phyloP scores from a whole-genome alignment of 2,797 vertebrate species.

The Hippoglossus hippoglossus region DNA sequence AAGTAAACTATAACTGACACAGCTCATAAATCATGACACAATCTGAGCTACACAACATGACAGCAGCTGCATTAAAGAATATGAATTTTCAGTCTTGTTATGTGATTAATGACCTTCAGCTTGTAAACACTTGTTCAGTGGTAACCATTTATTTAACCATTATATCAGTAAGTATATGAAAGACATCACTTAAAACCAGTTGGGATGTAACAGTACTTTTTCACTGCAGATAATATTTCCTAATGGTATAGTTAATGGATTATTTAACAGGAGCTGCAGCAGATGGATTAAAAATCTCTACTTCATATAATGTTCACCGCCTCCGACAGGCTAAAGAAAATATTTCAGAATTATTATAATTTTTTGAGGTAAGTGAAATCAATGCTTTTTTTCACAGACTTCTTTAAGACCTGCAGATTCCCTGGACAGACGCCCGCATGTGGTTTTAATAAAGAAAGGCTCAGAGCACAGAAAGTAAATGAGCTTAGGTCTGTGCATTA shows the following conservation, averaged over 20 bases:
- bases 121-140: too few relatives aligned
- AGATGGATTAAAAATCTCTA: background rate
- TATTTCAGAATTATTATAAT: background rate
- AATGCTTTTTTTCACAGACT: background rate
- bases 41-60: too few relatives aligned
- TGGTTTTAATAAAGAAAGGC: conserved; percentile 52
- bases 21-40: background rate
- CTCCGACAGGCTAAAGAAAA: background rate
- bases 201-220: background rate
- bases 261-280: background rate
- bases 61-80: too few relatives aligned
- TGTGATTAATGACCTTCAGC: too few relatives aligned
- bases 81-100: too few relatives aligned
- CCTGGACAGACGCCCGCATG: conserved; percentile 30
- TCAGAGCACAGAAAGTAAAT: conserved; percentile 29
- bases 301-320: background rate
- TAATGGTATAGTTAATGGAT: background rate
- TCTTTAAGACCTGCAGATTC: background rate
- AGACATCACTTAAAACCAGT: too few relatives aligned
- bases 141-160: too few relatives aligned
- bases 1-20: background rate
- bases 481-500: conserved; percentile 40
- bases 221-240: too few relatives aligned
- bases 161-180: too few relatives aligned
- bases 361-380: background rate